phyloP scores from a whole-genome alignment of 2,797 vertebrate species.

The Sebastes kiyomatsui region DNA sequence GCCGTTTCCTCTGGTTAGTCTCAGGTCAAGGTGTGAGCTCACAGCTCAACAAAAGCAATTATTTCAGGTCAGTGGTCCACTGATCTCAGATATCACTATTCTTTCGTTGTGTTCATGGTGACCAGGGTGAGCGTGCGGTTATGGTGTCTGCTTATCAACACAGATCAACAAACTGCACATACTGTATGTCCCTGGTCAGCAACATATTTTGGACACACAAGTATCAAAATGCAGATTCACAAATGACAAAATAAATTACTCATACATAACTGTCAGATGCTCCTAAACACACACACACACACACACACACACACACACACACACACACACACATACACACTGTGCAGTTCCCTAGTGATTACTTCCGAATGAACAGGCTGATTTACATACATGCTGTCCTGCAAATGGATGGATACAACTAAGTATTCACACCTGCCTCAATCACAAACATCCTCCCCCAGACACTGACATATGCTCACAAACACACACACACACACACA shows the following conservation, averaged over 20 bases:
- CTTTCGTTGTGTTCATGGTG: constrained; percentile 30
- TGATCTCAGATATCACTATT: background rate
- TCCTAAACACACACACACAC: too few relatives aligned
- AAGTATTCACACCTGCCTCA: background rate
- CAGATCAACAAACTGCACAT: background rate
- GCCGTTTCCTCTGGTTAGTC: constrained; percentile 28
- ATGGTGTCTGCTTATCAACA: background rate
- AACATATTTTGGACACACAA: background rate
- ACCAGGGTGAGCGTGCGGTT: constrained; percentile 36
- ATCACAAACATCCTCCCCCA: background rate
- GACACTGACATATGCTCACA: background rate
- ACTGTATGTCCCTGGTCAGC: background rate
- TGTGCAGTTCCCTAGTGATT: background rate
- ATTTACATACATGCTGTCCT: background rate
- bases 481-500: background rate
- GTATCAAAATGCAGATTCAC: background rate
- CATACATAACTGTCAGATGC: background rate
- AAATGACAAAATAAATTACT: background rate
- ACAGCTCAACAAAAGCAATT: constrained; percentile 58
- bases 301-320: background rate
- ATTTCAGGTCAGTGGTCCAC: constrained; percentile 54
- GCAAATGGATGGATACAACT: background rate
- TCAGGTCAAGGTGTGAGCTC: constrained; percentile 36
- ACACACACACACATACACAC: background rate
- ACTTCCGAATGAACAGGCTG: background rate